These are phyloP conservation scores for Listrodromus nycthemerus DNA, from an alignment of 2,888 invertebrate species.

Conservation along the genomic window DNA sequence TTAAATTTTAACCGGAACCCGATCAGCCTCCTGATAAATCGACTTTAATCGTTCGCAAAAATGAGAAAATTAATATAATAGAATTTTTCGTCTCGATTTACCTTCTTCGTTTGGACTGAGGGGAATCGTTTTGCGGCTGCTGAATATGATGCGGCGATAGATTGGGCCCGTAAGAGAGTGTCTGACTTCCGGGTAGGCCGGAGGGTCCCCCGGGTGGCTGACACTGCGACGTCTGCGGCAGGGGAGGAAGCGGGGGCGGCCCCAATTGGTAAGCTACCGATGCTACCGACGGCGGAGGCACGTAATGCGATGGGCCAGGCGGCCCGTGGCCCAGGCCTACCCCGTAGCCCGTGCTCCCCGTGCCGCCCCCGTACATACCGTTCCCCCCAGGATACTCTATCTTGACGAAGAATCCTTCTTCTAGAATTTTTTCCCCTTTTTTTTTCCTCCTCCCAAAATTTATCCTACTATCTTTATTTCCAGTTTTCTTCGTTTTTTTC, in stretches of 20 bases:
- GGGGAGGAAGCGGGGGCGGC: conserved; percentile 74
- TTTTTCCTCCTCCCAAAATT: background rate
- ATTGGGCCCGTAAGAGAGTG: conserved; percentile 79
- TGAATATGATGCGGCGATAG: conserved; percentile 81
- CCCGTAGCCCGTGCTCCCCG: conserved; percentile 80
- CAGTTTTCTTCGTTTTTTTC: background rate
- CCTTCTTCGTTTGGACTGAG: conserved; percentile 80
- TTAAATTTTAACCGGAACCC: too few relatives aligned
- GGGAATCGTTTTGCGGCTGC: conserved; percentile 76
- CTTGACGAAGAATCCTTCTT: conserved; percentile 72
- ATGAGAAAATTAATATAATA: background rate
- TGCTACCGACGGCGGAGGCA: conserved; percentile 75
- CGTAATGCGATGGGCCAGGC: conserved; percentile 81
- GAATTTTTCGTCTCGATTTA: too few relatives aligned
- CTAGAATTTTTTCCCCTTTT: conserved; percentile 3
- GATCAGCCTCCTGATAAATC: too few relatives aligned
- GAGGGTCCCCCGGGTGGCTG: conserved; percentile 55
- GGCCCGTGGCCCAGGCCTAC: conserved; percentile 80
- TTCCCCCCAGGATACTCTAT: conserved; percentile 82
- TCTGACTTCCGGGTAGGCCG: conserved; percentile 77
- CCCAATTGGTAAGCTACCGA: conserved; percentile 80
- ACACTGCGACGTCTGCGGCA: conserved; percentile 66
- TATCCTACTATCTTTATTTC: background rate
- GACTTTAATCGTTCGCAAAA: background rate
- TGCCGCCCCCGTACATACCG: conserved; percentile 82